Conservation (phyloP, 2,797 vertebrate species). For the Eulemur mongoz region DNA sequence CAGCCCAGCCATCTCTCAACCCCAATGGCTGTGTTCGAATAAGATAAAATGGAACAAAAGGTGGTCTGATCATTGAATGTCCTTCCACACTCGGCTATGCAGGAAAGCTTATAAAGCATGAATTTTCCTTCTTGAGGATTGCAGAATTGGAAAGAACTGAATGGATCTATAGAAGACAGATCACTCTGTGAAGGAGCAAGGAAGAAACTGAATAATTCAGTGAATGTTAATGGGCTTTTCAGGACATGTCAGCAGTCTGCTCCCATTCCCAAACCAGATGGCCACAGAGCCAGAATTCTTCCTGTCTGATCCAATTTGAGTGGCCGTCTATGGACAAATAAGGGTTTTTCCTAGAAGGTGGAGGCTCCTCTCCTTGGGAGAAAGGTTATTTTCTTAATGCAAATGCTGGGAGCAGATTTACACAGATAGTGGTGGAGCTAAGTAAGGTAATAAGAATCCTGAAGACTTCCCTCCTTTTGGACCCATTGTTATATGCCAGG, state of each 20-base stretch:
- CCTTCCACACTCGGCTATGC: neutral
- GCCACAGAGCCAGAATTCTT: neutral
- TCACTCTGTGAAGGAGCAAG: slow-evolving; percentile 38
- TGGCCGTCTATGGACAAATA: neutral
- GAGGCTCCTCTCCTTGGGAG: neutral
- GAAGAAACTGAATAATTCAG: slow-evolving; percentile 67
- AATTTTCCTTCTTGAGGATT: slow-evolving; percentile 18
- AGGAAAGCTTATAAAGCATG: neutral
- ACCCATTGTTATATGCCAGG: neutral
- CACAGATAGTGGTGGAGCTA: neutral
- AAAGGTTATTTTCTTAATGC: neutral
- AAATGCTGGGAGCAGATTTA: neutral
- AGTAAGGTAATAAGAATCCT: neutral
- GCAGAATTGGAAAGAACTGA: slow-evolving; percentile 57
- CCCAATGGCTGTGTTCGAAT: neutral
- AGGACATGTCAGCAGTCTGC: slow-evolving; percentile 23
- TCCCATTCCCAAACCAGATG: slow-evolving; percentile 35
- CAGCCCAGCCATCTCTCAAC: neutral
- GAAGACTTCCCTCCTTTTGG: neutral
- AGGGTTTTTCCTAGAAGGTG: neutral
- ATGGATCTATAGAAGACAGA: slow-evolving; percentile 52
- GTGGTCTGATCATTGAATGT: neutral
- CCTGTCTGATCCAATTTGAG: neutral
- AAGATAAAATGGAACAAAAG: neutral
- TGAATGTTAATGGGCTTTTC: slow-evolving; percentile 55